Evolutionary conservation across 2,797 vertebrate genomes (phyloP).

Genomic region (Semotilus atromaculatus): DNA sequence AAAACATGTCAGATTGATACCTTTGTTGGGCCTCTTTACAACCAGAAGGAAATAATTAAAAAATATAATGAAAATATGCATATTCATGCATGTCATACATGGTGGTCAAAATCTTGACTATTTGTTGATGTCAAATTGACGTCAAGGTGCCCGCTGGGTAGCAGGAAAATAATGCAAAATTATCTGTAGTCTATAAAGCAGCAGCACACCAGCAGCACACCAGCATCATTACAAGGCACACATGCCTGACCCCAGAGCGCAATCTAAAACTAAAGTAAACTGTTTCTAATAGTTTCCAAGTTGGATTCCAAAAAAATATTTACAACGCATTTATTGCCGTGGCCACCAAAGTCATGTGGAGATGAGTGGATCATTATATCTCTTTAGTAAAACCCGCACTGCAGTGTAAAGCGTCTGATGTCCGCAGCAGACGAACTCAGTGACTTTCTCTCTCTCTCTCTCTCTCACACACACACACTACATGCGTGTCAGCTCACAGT

Average conservation of each 20-base stretch:
- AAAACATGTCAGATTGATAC: too few species aligned
- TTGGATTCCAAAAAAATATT: neutral
- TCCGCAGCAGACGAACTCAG: neutral
- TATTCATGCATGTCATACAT: too few species aligned
- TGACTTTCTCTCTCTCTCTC: too few species aligned
- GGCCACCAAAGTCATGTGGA: neutral
- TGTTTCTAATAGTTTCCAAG: neutral
- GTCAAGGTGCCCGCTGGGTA: too few species aligned
- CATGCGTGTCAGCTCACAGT: slow-evolving; percentile 73
- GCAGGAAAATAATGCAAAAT: too few species aligned
- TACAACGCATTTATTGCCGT: neutral
- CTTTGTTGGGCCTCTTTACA: too few species aligned
- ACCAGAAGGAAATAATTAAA: too few species aligned
- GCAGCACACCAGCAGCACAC: neutral
- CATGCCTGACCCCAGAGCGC: neutral
- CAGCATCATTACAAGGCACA: neutral
- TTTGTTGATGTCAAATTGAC: too few species aligned
- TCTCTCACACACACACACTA: slow-evolving; percentile 48
- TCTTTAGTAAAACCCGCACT: neutral
- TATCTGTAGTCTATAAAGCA: neutral
- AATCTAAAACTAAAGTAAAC: neutral
- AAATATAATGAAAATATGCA: too few species aligned
- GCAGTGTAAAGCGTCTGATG: neutral
- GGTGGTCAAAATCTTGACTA: too few species aligned
- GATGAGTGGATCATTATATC: neutral